A percentile compares a stretch with the other conserved stretches of the same genome.
phyloP scores from a whole-genome alignment of 2,888 invertebrate genomes.

The Amblyteles armatorius region DNA sequence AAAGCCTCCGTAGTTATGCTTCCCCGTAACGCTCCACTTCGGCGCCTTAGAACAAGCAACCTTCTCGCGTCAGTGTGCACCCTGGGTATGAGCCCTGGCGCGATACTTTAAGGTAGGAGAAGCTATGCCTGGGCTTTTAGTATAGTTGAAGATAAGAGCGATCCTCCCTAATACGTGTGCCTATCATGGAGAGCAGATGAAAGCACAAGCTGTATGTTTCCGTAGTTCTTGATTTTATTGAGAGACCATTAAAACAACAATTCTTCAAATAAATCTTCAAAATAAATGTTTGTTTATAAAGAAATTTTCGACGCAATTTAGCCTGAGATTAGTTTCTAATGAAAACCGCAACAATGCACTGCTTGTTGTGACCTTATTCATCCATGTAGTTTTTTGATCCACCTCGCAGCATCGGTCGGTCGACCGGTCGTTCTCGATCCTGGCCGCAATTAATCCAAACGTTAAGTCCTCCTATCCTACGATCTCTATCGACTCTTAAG shows the following conservation, averaged over 20 bases:
- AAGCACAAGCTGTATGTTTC: neutral
- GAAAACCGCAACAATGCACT: neutral
- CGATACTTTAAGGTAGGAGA: neutral
- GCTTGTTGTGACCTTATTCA: constrained; percentile 5
- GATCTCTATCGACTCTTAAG: neutral
- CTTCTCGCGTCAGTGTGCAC: neutral
- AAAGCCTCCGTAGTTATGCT: neutral
- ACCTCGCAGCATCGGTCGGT: constrained; percentile 16
- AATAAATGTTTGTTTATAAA: no score
- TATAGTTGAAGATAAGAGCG: neutral
- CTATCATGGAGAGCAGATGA: neutral
- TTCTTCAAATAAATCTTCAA: neutral
- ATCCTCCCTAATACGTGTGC: no score
- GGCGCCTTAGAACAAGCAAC: neutral
- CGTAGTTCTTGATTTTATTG: neutral
- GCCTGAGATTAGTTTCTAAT: no score
- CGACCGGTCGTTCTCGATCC: constrained; percentile 22
- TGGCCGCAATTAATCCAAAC: neutral
- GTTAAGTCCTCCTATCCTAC: neutral
- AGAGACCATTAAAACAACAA: neutral
- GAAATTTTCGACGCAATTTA: no score
- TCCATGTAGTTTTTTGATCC: constrained; percentile 64
- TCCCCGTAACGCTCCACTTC: neutral
- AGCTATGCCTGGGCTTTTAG: neutral
- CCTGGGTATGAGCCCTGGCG: neutral